Conservation (phyloP, 2,113 vertebrate genomes). For the Dendrocopos noguchii region DNA sequence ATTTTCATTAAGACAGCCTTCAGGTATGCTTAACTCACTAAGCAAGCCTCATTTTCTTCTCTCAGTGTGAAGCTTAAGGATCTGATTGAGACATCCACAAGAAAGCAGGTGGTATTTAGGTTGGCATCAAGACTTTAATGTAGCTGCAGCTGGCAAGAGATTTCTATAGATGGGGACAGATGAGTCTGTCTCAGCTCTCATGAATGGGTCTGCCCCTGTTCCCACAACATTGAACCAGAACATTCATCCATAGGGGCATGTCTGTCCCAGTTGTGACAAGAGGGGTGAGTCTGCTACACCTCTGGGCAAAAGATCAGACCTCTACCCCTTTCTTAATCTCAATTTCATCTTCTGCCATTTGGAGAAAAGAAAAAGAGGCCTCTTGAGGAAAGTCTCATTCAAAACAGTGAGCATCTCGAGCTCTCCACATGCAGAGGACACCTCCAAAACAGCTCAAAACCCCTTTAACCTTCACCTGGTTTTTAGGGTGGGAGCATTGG, state of each 20-base stretch:
- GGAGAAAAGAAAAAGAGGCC: background rate
- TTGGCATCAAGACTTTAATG: background rate
- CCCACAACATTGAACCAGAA: background rate
- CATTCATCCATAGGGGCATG: background rate
- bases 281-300: background rate
- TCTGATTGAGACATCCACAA: fast-evolving
- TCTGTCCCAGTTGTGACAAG: background rate
- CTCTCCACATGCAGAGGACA: fast-evolving
- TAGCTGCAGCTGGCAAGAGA: background rate
- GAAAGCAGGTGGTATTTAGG: background rate
- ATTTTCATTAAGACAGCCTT: background rate
- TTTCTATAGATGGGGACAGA: background rate
- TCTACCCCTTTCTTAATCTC: background rate
- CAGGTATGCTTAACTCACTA: background rate
- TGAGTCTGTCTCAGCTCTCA: no score
- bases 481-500: background rate
- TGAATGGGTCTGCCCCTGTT: background rate
- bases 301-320: background rate
- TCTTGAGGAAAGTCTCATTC: background rate
- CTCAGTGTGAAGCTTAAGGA: background rate
- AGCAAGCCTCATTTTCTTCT: background rate
- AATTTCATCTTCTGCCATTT: background rate
- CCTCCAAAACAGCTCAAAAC: background rate
- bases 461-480: background rate
- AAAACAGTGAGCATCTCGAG: background rate